Evolutionary conservation across 2,888 invertebrate genomes (phyloP).

Genomic region (Subacronicta megacephala): DNA sequence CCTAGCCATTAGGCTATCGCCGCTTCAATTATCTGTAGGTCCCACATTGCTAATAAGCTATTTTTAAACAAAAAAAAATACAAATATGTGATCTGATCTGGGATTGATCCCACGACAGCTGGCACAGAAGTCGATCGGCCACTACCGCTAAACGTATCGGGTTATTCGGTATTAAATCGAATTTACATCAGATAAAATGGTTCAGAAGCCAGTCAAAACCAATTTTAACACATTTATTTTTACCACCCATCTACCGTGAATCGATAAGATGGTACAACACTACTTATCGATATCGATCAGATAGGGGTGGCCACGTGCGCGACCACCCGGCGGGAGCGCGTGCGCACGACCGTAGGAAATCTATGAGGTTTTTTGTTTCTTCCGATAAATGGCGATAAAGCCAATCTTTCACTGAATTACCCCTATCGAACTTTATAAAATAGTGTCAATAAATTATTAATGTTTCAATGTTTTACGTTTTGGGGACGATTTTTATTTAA

Average conservation of each 20-base stretch:
- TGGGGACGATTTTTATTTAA: too few species aligned
- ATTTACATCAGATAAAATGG: slow-evolving; percentile 6
- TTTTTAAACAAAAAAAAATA: too few species aligned
- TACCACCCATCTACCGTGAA: slow-evolving; percentile 27
- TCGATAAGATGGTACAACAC: slow-evolving; percentile 63
- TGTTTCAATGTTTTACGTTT: too few species aligned
- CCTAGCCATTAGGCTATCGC: too few species aligned
- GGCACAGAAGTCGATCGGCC: too few species aligned
- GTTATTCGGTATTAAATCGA: neutral
- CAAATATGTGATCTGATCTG: too few species aligned
- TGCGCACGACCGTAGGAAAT: slow-evolving; percentile 63
- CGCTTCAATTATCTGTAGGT: too few species aligned
- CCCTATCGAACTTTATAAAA: slow-evolving; percentile 45
- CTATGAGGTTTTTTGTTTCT: slow-evolving; percentile 64
- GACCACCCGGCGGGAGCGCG: slow-evolving; percentile 83
- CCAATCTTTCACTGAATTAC: slow-evolving; percentile 53
- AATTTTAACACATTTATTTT: slow-evolving; percentile 39
- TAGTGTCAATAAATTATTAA: slow-evolving; percentile 29
- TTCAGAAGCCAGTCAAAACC: slow-evolving; percentile 22
- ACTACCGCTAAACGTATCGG: too few species aligned
- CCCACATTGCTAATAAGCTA: too few species aligned
- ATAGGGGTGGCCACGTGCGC: slow-evolving; percentile 86
- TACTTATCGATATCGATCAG: slow-evolving; percentile 77
- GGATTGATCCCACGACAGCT: too few species aligned
- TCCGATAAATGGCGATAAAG: slow-evolving; percentile 51